Conservation (phyloP, 2,888 invertebrate genomes). For the Erynnis tages region DNA sequence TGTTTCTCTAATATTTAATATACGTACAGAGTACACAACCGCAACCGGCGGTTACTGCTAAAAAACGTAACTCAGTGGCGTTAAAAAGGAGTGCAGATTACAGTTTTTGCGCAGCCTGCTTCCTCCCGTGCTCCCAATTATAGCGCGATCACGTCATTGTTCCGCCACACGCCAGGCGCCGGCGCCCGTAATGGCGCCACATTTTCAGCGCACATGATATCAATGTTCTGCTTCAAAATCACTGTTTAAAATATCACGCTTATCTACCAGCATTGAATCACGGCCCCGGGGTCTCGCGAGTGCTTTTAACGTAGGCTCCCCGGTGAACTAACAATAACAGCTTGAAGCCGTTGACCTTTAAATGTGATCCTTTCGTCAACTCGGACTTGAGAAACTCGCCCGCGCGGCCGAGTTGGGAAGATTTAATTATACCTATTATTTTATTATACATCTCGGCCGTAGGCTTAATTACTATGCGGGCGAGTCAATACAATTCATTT, state of each 20-base stretch:
- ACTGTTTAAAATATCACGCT: conserved; percentile 64
- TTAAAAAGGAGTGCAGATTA: conserved; percentile 4
- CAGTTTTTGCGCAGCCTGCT: conserved; percentile 16
- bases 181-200: conserved; percentile 55
- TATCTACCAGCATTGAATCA: conserved; percentile 53
- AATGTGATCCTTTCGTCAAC: too few relatives aligned
- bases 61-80: too few relatives aligned
- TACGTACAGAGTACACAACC: too few relatives aligned
- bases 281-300: conserved; percentile 40
- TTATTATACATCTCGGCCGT: too few relatives aligned
- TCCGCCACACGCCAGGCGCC: conserved; percentile 61
- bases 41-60: too few relatives aligned
- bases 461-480: too few relatives aligned
- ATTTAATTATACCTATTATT: too few relatives aligned
- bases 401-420: too few relatives aligned
- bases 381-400: too few relatives aligned
- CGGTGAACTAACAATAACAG: conserved; percentile 27
- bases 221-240: conserved; percentile 49
- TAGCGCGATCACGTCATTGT: conserved; percentile 57
- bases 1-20: too few relatives aligned
- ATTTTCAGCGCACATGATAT: conserved; percentile 74
- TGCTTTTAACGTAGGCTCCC: conserved; percentile 47
- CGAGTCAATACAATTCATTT: too few relatives aligned
- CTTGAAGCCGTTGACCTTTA: conserved; percentile 22
- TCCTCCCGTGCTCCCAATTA: conserved; percentile 39